phyloP scores from a whole-genome alignment of 2,113 vertebrate genomes.

The Tupaia tana region DNA sequence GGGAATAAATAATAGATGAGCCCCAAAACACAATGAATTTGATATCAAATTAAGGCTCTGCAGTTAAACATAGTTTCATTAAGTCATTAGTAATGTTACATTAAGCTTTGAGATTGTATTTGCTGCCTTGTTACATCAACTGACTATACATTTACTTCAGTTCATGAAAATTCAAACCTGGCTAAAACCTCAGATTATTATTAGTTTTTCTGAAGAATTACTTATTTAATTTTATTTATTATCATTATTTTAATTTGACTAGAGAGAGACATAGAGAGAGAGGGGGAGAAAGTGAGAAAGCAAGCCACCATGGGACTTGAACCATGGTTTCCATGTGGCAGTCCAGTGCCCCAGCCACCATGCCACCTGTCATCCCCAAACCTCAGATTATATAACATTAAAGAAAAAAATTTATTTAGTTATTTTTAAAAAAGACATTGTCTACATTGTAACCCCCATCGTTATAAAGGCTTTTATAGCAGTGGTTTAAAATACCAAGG shows the following conservation, averaged over 20 bases:
- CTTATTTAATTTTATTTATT: no score
- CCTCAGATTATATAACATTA: no score
- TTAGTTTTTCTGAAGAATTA: no score
- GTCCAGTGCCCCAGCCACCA: no score
- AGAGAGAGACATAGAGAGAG: no score
- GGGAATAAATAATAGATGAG: background rate
- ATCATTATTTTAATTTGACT: no score
- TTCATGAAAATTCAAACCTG: slow-evolving; percentile 60
- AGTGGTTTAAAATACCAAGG: slow-evolving; percentile 39
- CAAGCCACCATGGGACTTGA: no score
- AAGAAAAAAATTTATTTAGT: slow-evolving; percentile 36
- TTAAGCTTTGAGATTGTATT: slow-evolving; percentile 20
- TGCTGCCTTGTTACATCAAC: background rate
- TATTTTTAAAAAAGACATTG: slow-evolving; percentile 55
- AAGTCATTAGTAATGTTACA: slow-evolving; percentile 17
- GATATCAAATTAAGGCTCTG: background rate
- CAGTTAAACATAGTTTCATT: background rate
- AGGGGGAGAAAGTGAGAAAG: no score
- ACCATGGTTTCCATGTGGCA: no score
- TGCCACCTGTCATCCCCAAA: no score
- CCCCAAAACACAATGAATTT: background rate
- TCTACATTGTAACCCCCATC: background rate
- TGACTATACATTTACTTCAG: slow-evolving; percentile 49
- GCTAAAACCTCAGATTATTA: slow-evolving; percentile 1
- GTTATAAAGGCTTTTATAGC: background rate